Percentiles rank a stretch among this genome's conserved stretches.
These are phyloP conservation scores for Remorina albescens DNA, from an alignment of 2,797 vertebrate genomes.

Conservation along the genomic window DNA sequence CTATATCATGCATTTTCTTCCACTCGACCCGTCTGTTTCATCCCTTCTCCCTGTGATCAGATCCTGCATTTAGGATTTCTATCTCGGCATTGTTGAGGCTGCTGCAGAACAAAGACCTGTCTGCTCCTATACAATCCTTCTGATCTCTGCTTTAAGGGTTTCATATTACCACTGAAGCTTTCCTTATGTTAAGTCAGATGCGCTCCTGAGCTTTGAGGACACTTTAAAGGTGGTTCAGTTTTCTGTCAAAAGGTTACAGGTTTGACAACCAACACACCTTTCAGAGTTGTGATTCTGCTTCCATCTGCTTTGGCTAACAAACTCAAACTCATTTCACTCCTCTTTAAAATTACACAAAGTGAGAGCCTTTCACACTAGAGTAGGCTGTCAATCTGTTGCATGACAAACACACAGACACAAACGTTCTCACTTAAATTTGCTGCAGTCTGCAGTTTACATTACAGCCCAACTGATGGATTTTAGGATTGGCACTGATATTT, in stretches of 20 bases:
- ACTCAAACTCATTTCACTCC: slow-evolving; percentile 1
- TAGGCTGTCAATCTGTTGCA: background rate
- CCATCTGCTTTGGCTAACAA: background rate
- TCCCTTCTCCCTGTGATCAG: slow-evolving; percentile 46
- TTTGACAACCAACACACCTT: background rate
- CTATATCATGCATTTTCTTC: slow-evolving; percentile 32
- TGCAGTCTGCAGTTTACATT: background rate
- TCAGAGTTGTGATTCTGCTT: background rate
- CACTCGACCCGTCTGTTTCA: slow-evolving; percentile 25
- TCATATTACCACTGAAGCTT: background rate
- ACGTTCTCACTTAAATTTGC: background rate
- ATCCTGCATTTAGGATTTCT: slow-evolving; percentile 40
- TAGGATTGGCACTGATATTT: too few relatives aligned
- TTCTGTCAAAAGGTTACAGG: slow-evolving; percentile 8
- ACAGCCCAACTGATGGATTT: background rate
- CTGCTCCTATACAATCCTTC: slow-evolving; percentile 9
- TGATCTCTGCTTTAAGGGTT: slow-evolving; percentile 31
- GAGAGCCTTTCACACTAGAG: background rate
- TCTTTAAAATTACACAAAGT: background rate
- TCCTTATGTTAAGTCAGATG: background rate
- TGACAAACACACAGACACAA: background rate
- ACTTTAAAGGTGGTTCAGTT: background rate
- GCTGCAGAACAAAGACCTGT: slow-evolving; percentile 54
- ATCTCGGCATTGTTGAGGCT: slow-evolving; percentile 34
- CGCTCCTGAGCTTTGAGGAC: background rate